These are phyloP conservation scores for Indri indri DNA, from an alignment of 2,113 vertebrate species.

Conservation along the genomic window DNA sequence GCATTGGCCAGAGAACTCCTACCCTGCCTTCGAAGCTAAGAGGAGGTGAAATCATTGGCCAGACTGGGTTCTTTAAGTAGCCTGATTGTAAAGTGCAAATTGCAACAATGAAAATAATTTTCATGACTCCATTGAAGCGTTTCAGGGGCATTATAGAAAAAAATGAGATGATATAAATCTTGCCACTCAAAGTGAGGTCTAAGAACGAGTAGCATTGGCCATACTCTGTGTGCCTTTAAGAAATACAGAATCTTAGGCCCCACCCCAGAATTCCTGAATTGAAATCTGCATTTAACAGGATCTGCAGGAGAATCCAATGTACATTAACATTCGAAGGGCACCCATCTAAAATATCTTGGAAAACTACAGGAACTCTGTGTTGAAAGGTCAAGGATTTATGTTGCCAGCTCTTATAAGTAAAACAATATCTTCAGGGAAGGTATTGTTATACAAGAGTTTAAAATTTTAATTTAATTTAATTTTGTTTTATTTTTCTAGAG, in stretches of 20 bases:
- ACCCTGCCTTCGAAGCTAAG: not conserved
- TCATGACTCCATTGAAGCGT: not conserved
- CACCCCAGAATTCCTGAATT: not conserved
- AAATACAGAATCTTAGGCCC: not conserved
- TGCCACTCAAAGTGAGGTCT: not conserved
- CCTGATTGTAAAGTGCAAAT: not conserved
- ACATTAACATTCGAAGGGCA: not conserved
- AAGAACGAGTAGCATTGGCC: not conserved
- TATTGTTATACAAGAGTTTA: not conserved
- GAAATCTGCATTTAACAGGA: not conserved
- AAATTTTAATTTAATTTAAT: not conserved
- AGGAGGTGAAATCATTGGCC: not conserved
- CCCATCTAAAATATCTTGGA: not conserved
- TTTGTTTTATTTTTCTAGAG: not conserved
- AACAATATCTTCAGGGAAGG: not conserved
- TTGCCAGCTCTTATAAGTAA: not conserved
- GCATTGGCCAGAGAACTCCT: not conserved
- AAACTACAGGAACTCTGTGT: not conserved
- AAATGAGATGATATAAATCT: not conserved
- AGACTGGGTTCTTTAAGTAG: not conserved
- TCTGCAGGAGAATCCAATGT: not conserved
- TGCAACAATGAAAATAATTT: not conserved
- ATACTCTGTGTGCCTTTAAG: not conserved
- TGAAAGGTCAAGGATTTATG: not conserved
- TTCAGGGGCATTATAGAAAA: not conserved